Evolutionary conservation across 2,113 vertebrate species (phyloP).

Genomic region (Mustela lutreola): DNA sequence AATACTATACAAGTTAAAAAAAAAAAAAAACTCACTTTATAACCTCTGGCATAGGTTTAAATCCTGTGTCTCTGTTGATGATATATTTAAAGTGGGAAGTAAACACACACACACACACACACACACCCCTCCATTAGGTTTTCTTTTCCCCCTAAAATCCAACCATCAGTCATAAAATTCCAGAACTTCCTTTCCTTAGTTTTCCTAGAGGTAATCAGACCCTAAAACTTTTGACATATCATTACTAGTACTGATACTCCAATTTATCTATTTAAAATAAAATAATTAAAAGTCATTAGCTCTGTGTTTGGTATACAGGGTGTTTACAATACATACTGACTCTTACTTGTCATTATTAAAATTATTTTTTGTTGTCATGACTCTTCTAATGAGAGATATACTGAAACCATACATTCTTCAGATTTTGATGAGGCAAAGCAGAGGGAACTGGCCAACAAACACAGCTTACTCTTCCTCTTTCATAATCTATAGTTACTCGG

Average conservation of each 20-base stretch:
- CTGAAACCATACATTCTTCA: not conserved
- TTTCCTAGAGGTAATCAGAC: not conserved
- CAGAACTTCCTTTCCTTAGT: not conserved
- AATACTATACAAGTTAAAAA: not conserved
- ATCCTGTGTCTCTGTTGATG: not conserved
- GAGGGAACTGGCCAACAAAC: not conserved
- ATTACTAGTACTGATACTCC: not conserved
- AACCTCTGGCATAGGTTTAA: not conserved
- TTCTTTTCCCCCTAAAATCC: not conserved
- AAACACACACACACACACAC: not conserved
- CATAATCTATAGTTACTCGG: not conserved
- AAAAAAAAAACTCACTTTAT: not conserved
- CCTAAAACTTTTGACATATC: not conserved
- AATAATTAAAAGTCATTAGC: not conserved
- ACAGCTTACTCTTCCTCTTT: not conserved
- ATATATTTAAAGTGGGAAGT: not conserved
- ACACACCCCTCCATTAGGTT: not conserved
- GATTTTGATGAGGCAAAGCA: not conserved
- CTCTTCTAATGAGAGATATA: not conserved
- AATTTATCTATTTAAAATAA: constrained; percentile 12
- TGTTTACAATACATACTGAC: not conserved
- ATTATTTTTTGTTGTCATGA: not conserved
- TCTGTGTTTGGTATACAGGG: not conserved
- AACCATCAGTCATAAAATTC: not conserved
- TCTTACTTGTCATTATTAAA: not conserved